Base-by-base conservation (phyloP, 2,888 invertebrate genomes). In the Amphipyra tragopoginis region DNA sequence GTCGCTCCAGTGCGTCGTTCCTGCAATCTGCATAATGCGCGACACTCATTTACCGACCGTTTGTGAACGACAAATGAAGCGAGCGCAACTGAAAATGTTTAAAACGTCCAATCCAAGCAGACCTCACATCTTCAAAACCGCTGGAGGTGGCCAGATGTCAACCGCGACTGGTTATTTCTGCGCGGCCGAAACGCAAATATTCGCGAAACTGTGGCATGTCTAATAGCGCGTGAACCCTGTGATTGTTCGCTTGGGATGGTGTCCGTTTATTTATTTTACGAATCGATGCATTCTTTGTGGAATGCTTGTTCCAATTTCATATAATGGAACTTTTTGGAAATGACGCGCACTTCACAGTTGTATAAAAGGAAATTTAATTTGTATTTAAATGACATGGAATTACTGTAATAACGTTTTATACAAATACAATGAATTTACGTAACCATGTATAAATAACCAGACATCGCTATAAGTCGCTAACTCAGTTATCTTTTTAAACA, bases 11-110 rank as follows among this genome's bases (percentile, higher is more conserved):
- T 84, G 86, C 86, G 84, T 77, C 81, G 84, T 80, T 85, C 80
- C 82, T 82, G 80, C 85, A 87, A 91, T 90, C 90, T 92, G 89
- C 92, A 92, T 92, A 92, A 92, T 91, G 83, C 84, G 77, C 85
- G 77, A 82, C 81, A 87, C 89, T 91, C 92, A 91, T 92, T 92
- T 90, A 84, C 80, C 83, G 80, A 75, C 78, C 90, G 89, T 89
- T 91, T 92, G 91, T 91, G 87, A 87, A 75, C 85, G 86, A 82
- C 90, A 90, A 92, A 92, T 93, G 92, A 92, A 90, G 89, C 92
- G 89, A 67, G 78, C 74, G 77, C 77, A 78, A 79, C 79, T 79
- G 84, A 76, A 82, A 85, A 83, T 82, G 86, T 80, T 81, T 81
- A 78, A 83, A 84, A 81, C 77, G 76, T 49, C 89, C 88, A 87